Evolutionary conservation across 2,113 vertebrate species (phyloP), one percentile per base, ranked within the genome.

Genomic region (Sturnira hondurensis): DNA sequence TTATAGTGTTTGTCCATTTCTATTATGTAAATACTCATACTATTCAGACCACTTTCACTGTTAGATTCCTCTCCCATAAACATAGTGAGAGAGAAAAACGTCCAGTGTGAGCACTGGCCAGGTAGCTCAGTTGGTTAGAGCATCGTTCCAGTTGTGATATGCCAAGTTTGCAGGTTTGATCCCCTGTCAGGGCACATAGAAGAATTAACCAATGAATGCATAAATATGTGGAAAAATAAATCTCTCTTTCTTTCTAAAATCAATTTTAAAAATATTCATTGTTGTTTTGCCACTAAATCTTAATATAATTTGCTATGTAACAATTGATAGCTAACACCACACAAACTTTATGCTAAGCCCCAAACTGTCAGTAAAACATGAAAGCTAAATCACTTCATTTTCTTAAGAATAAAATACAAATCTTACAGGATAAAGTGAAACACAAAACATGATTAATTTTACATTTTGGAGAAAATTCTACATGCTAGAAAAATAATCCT

Each of bases 361-460:
- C 16, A 45, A 82, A 82, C 7, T 80, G 14, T 95, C 41, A 90
- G 45, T 88, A 76, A 80, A 92, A 56, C 4, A 22, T 67, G 52
- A 81, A 67, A 89, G 52, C 4, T 43, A 52, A 82, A 68, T 7
- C 6, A 73, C 86, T 81, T 47, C 61, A 52, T 76, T 76, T 41
- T 65, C 68, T 82, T 76, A 82, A 89, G 16, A 73, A 47, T 47
- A 68, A 85, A 86, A 56, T 63, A 50, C 0, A 83, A 20, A 70
- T 85, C 47, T 36, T 67, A 65, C 36, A 87, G 24, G 20, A 43
- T 74, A 82, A 96, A 78, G 68, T 68, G 78, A 93, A 96, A 68
- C 11, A 80, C 33, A 86, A 93, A 96, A 22, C 11, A 36, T 52
- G 95, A 63, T 67, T 96, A 54, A 85, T 70, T 93, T 93, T 43